phyloP scores from a whole-genome alignment of 1,140 invertebrate genomes.

The Drosophila mauritiana region DNA sequence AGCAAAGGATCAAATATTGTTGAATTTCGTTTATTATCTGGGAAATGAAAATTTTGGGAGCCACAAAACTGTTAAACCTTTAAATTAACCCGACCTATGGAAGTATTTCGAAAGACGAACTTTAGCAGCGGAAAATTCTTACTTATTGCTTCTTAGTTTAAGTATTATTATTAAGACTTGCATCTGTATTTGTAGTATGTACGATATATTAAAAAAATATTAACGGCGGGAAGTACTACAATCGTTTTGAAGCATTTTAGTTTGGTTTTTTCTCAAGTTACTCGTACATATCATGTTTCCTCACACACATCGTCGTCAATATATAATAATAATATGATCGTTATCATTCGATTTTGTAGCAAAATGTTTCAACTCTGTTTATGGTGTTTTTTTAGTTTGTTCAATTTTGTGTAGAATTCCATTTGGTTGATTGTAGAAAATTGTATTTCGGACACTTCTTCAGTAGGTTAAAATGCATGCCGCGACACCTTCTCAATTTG shows the following conservation, averaged over 20 bases:
- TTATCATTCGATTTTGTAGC: slow-evolving; percentile 72
- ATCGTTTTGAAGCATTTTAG: slow-evolving; percentile 75
- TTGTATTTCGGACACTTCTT: slow-evolving; percentile 66
- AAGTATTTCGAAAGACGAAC: slow-evolving; percentile 70
- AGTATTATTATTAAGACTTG: slow-evolving; percentile 39
- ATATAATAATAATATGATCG: slow-evolving; percentile 51
- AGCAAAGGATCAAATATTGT: slow-evolving; percentile 19
- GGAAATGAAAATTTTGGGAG: slow-evolving; percentile 18
- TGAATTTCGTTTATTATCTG: slow-evolving; percentile 13
- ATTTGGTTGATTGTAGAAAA: slow-evolving; percentile 77
- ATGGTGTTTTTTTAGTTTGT: slow-evolving; percentile 26
- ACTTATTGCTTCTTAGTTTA: slow-evolving; percentile 40
- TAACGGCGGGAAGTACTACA: slow-evolving; percentile 81
- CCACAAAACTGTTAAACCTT: slow-evolving; percentile 15
- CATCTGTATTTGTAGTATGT: slow-evolving; percentile 52
- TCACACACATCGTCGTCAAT: slow-evolving; percentile 26
- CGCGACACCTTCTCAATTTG: slow-evolving; percentile 40
- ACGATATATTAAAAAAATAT: slow-evolving; percentile 74
- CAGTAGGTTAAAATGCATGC: slow-evolving; percentile 53
- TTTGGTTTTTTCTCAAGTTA: slow-evolving; percentile 47
- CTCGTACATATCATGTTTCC: slow-evolving; percentile 19
- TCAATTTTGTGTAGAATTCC: slow-evolving; percentile 51
- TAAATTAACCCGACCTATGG: slow-evolving; percentile 57
- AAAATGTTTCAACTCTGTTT: slow-evolving; percentile 62
- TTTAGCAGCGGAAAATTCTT: slow-evolving; percentile 58